A percentile compares a stretch with the other conserved stretches of the same genome.
Conservation (phyloP, 2,888 invertebrate genomes). For the Girardia tigrina region DNA sequence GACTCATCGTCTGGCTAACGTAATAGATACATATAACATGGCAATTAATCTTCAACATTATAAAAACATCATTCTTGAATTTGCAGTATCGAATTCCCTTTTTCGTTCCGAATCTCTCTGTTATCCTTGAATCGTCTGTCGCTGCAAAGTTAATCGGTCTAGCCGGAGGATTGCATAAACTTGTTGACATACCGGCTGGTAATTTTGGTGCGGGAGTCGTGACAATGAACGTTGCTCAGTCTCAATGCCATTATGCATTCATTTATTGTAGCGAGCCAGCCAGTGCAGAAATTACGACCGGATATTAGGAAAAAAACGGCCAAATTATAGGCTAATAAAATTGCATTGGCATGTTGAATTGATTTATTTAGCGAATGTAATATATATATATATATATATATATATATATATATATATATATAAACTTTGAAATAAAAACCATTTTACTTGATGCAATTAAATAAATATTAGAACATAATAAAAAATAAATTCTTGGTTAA, state of each 20-base stretch:
- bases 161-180: constrained; percentile 72
- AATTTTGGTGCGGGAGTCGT: constrained; percentile 86
- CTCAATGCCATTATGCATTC: constrained; percentile 80
- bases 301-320: constrained; percentile 84
- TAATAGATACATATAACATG: constrained; percentile 69
- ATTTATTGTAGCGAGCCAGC: constrained; percentile 65
- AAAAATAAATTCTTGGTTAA: no score
- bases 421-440: no score
- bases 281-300: constrained; percentile 82
- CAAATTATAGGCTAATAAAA: constrained; percentile 77
- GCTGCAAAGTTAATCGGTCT: constrained; percentile 85
- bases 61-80: constrained; percentile 78
- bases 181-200: constrained; percentile 92
- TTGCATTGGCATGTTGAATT: constrained; percentile 80
- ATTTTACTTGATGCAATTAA: no score
- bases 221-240: constrained; percentile 63
- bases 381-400: no score
- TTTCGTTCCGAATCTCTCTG: constrained; percentile 90
- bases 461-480: no score
- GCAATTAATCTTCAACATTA: constrained; percentile 69
- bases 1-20: constrained; percentile 66
- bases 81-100: constrained; percentile 97
- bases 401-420: no score
- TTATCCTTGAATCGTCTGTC: constrained; percentile 79
- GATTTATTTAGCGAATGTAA: no score